Percentiles rank a stretch among this genome's conserved stretches.
These are phyloP conservation scores for Festucalex cinctus DNA, from an alignment of 2,113 vertebrate species.

Conservation along the genomic window DNA sequence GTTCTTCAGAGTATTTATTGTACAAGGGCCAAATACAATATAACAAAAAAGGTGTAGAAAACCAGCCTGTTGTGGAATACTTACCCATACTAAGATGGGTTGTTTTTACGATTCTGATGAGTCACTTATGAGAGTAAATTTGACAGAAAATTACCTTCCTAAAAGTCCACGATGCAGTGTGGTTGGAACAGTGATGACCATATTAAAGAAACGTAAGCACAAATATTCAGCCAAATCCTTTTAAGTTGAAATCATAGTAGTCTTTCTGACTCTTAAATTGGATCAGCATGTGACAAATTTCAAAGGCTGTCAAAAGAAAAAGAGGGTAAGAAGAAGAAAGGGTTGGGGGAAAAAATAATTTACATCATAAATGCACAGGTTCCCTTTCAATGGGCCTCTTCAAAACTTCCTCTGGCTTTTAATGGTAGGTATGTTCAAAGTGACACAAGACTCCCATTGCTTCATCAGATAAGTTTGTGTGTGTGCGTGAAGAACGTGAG, in stretches of 20 bases:
- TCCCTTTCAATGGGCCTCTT: conserved; percentile 85
- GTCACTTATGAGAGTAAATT: conserved; percentile 45
- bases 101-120: conserved; percentile 40
- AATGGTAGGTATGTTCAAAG: conserved; percentile 92
- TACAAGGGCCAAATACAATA: too few species aligned
- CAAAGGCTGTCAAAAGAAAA: conserved; percentile 89
- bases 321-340: conserved; percentile 50
- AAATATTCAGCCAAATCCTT: conserved; percentile 58
- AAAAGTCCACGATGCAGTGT: conserved; percentile 44
- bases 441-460: conserved; percentile 86
- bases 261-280: conserved; percentile 85
- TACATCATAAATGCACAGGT: conserved; percentile 93
- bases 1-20: too few species aligned
- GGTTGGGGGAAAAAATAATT: conserved; percentile 77
- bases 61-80: too few species aligned
- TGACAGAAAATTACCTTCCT: conserved; percentile 53
- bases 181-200: conserved; percentile 47
- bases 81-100: neutral
- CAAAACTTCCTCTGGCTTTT: conserved; percentile 87
- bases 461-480: conserved; percentile 74
- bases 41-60: too few species aligned
- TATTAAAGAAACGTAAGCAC: conserved; percentile 53
- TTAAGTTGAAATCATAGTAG: conserved; percentile 67
- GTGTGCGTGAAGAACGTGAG: conserved; percentile 66
- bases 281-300: conserved; percentile 93